Evolutionary conservation across 1,140 invertebrate genomes (phyloP), one percentile per base, ranked within the genome.

Genomic region (Drosophila hydei): DNA sequence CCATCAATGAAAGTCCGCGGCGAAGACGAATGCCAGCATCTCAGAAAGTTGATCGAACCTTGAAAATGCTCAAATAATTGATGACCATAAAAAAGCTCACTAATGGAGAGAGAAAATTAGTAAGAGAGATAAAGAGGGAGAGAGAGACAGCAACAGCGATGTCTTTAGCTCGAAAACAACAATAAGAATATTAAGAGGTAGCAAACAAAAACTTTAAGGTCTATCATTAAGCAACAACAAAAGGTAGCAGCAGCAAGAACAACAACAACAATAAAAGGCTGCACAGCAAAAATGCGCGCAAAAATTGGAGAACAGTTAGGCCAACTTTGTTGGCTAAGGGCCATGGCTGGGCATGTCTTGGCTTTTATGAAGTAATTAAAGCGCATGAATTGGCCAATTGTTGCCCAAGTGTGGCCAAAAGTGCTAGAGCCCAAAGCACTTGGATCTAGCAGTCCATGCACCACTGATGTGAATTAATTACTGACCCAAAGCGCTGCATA

Each of bases 341-440:
- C 77, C 70, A 73, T 54, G 50, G 25, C 52, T n/a, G 12, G 45
- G 5, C 47, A 60, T 67, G 54, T 70, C 64, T 77, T 68, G 62
- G 59, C 59, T 76, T 75, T 81, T 88, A 87, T 87, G 75, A 88
- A 87, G 81, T 87, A 87, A 87, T 87, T 87, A 88, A 87, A 87
- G 81, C 77, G 83, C 81, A 87, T 87, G 81, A 87, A 85, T 87
- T 87, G 81, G 81, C 78, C 83, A 87, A 83, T 85, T 87, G 70
- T 85, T 87, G 70, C 54, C 51, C 50, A 16, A 42, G 54, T 27
- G 36, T 68, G 50, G 63, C 55, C 56, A 48, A 68, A 60, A 61
- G 55, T 60, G 55, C 16, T 48, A 68, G 50, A 56, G 52, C 62
- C 56, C 55, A 60, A 40, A 60, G 56, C 70, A 68, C 18, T 60